phyloP scores from a whole-genome alignment of 2,113 vertebrate species.

The Phodopus roborovskii region DNA sequence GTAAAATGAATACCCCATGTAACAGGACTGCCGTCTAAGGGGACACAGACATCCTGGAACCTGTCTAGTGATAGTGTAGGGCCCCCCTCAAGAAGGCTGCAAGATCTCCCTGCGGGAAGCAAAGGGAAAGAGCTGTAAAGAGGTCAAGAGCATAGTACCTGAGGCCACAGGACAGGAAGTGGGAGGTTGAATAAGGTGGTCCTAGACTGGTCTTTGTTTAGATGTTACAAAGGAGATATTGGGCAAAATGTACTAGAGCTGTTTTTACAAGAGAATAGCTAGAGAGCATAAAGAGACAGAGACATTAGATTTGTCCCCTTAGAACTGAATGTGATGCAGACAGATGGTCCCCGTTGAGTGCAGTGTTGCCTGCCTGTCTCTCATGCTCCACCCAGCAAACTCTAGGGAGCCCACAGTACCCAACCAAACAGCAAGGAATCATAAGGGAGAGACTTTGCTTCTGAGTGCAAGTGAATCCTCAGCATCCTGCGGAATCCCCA shows the following conservation, averaged over 20 bases:
- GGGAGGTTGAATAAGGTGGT: not conserved
- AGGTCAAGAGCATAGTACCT: not conserved
- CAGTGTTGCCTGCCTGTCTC: not conserved
- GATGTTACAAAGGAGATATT: not conserved
- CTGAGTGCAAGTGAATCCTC: not conserved
- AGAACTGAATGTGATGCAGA: not conserved
- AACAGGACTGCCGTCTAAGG: not conserved
- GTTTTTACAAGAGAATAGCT: not conserved
- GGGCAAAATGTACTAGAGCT: not conserved
- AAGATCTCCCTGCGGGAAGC: not conserved
- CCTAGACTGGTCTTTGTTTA: not conserved
- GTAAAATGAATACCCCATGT: not conserved
- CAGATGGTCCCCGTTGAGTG: not conserved
- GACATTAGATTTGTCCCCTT: not conserved
- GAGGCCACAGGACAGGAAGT: not conserved
- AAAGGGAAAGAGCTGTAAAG: not conserved
- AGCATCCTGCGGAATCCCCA: not conserved
- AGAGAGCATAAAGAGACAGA: not conserved
- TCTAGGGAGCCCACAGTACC: rapidly evolving
- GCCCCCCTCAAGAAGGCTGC: not conserved
- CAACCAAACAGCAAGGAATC: not conserved
- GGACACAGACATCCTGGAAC: not conserved
- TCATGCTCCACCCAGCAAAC: no score
- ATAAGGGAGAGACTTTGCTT: not conserved
- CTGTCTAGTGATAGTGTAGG: not conserved